Percentiles rank a stretch among this genome's conserved stretches.
Conservation (phyloP, 1,140 invertebrate species). For the Zaprionus nigranus region DNA sequence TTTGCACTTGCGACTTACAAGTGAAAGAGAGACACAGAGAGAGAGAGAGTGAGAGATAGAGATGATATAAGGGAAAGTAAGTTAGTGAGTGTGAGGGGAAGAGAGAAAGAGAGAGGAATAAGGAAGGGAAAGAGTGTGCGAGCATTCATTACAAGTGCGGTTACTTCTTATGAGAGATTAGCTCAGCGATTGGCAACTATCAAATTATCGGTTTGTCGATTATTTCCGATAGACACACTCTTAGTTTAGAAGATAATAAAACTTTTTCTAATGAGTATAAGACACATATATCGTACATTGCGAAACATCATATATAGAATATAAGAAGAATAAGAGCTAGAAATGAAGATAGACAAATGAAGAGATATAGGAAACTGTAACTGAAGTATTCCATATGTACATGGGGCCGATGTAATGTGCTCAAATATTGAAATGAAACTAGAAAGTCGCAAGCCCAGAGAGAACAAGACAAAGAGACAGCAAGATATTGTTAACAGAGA, state of each 20-base stretch:
- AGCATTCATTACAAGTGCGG: background rate
- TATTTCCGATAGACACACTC: background rate
- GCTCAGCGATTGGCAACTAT: background rate
- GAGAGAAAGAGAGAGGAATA: too few relatives aligned
- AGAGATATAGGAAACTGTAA: too few relatives aligned
- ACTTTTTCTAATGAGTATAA: too few relatives aligned
- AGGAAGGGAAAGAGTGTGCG: background rate
- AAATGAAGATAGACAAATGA: too few relatives aligned
- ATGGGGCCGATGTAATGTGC: too few relatives aligned
- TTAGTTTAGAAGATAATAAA: too few relatives aligned
- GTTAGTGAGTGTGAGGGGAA: background rate
- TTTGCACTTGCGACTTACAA: slow-evolving; percentile 29
- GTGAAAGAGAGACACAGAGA: background rate
- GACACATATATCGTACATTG: too few relatives aligned
- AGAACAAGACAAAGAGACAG: background rate
- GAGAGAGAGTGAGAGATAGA: background rate
- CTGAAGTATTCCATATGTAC: too few relatives aligned
- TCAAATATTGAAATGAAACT: too few relatives aligned
- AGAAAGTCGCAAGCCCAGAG: background rate
- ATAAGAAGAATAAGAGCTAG: too few relatives aligned
- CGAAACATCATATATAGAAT: too few relatives aligned
- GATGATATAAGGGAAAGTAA: background rate
- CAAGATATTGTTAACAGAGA: background rate
- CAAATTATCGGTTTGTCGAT: background rate
- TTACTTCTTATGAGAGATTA: background rate